Conservation (phyloP, 2,888 invertebrate species). For the Epiperipatus broadwayi region DNA sequence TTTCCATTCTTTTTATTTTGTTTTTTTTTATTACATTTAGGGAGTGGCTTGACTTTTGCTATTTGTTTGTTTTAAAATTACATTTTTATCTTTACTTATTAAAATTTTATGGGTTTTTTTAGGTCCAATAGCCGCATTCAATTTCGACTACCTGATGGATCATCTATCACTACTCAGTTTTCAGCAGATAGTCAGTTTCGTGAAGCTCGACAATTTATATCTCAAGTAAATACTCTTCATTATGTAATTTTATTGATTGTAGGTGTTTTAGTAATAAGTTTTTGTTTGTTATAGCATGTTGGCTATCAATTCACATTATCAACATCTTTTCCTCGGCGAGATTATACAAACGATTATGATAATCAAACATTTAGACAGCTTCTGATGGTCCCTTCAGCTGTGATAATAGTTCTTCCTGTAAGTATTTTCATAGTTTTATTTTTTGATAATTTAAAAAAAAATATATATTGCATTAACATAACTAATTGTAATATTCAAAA, state of each 20-base stretch:
- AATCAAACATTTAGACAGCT: slow-evolving; percentile 40
- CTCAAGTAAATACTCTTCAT: slow-evolving; percentile 18
- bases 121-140: slow-evolving; percentile 48
- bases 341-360: slow-evolving; percentile 39
- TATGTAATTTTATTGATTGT: slow-evolving; percentile 1
- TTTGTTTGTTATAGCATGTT: background rate
- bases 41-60: too few species aligned
- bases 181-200: slow-evolving; percentile 33
- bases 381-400: slow-evolving; percentile 52
- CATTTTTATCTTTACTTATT: too few species aligned
- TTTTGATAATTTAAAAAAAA: slow-evolving; percentile 4
- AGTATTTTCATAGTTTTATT: slow-evolving; percentile 19
- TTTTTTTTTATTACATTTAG: too few species aligned
- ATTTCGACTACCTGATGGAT: slow-evolving; percentile 65
- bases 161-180: slow-evolving; percentile 51
- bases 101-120: too few species aligned
- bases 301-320: slow-evolving; percentile 46
- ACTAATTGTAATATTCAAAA: too few species aligned
- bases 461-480: too few species aligned
- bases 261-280: slow-evolving; percentile 11
- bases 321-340: slow-evolving; percentile 53
- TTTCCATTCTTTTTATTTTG: too few species aligned
- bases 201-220: slow-evolving; percentile 28
- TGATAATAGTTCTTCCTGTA: slow-evolving; percentile 47
- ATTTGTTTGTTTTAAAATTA: too few species aligned